Percentiles rank a stretch among this genome's conserved stretches.
These are phyloP conservation scores for Heterohyrax brucei DNA, from an alignment of 2,797 vertebrate species.

Conservation along the genomic window DNA sequence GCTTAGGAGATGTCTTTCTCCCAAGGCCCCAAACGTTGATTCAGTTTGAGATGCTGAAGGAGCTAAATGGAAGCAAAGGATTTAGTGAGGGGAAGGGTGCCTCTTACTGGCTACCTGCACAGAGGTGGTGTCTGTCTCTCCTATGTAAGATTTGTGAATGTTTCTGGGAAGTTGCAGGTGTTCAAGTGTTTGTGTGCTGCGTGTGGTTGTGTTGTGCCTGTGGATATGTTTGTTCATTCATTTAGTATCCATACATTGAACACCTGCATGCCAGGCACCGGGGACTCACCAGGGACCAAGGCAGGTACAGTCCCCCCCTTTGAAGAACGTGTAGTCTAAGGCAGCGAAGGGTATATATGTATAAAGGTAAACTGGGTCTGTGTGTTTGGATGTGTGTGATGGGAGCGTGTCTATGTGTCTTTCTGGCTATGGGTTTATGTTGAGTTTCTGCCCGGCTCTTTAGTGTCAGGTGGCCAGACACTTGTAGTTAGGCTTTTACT, in stretches of 20 bases:
- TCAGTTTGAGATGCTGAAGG: conserved; percentile 20
- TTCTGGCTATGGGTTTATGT: conserved; percentile 24
- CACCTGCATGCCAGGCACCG: neutral
- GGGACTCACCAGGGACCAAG: conserved; percentile 35
- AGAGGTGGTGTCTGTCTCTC: neutral
- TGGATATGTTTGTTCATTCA: conserved; percentile 51
- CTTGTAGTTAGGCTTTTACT: conserved; percentile 11
- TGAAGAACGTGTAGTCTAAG: conserved; percentile 47
- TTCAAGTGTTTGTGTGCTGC: conserved; percentile 42
- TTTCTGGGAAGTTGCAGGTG: conserved; percentile 64
- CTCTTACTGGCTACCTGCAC: neutral
- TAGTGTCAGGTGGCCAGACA: neutral
- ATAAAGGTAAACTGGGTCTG: conserved; percentile 27
- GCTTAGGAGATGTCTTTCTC: conserved; percentile 69
- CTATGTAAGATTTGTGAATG: conserved; percentile 4
- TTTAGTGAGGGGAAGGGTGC: conserved; percentile 21
- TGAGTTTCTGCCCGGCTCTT: conserved; percentile 9
- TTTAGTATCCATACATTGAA: conserved; percentile 40
- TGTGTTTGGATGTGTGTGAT: conserved; percentile 28
- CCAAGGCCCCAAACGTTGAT: conserved; percentile 42
- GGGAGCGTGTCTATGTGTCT: conserved; percentile 13
- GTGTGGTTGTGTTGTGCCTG: neutral
- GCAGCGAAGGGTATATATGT: neutral
- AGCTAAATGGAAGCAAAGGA: conserved; percentile 73
- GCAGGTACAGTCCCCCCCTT: conserved; percentile 10